Percentiles rank a stretch among this genome's conserved stretches.
These are phyloP conservation scores for Drosophila lowei DNA, from an alignment of 1,140 invertebrate genomes.

Conservation along the genomic window DNA sequence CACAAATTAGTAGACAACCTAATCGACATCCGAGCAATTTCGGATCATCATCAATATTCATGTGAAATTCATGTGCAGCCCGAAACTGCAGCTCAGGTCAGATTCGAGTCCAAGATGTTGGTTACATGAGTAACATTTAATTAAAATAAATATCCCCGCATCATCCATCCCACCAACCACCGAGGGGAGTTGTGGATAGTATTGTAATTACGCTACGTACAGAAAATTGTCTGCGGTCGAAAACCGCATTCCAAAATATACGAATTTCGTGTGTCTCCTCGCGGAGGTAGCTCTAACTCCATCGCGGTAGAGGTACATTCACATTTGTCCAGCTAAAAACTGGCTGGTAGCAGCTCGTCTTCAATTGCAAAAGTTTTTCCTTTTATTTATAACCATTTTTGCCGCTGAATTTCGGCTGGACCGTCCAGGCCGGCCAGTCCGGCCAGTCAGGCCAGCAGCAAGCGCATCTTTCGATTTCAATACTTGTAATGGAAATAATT, in stretches of 20 bases:
- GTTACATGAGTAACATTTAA: conserved; percentile 50
- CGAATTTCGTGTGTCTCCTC: conserved; percentile 68
- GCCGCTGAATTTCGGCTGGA: neutral
- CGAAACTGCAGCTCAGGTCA: conserved; percentile 12
- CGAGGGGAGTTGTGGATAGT: conserved; percentile 25
- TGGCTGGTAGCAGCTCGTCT: conserved; percentile 43
- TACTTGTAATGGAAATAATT: conserved; percentile 45
- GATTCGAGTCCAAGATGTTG: neutral
- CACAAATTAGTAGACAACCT: conserved; percentile 47
- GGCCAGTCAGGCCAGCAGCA: neutral
- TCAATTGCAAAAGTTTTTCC: conserved; percentile 61
- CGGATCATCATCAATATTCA: conserved; percentile 48
- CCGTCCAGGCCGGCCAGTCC: neutral
- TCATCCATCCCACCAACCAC: conserved; percentile 29
- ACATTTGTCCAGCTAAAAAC: conserved; percentile 45
- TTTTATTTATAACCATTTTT: conserved; percentile 41
- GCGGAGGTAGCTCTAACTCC: conserved; percentile 2
- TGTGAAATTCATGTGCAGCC: conserved; percentile 42
- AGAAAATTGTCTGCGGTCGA: conserved; percentile 43
- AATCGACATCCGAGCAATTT: conserved; percentile 51
- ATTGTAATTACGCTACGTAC: conserved; percentile 42
- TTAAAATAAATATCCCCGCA: conserved; percentile 44
- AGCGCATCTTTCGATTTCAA: conserved; percentile 39
- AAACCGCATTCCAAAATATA: conserved; percentile 67
- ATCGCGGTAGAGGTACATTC: conserved; percentile 30